Evolutionary conservation across 2,797 vertebrate genomes (phyloP), one percentile per base, ranked within the genome.

Genomic region (Champsocephalus esox): DNA sequence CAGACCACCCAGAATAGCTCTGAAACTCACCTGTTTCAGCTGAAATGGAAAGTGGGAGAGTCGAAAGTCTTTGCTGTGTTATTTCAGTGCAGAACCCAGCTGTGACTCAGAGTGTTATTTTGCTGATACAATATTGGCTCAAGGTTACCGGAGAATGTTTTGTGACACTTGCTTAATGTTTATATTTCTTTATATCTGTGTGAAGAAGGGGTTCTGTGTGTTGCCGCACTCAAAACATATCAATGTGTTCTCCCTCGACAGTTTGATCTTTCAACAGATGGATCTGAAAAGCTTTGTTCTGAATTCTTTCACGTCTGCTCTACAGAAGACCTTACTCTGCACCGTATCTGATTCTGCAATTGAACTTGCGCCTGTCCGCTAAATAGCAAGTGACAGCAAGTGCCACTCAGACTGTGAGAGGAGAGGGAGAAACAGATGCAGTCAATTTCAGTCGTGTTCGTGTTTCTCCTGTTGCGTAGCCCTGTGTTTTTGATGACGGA

Each of bases 351-450:
- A 65, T 82, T 87, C 84, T 67, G 81, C 82, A 52, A 60, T 9
- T 82, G 73, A 89, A 77, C 84, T 83, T 52, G 43, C 9, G 49
- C 80, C 73, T 17, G 75, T 90, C 86, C 21, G 59, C 77, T 70
- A 84, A 94, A 90, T 74, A 21, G 52, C 82, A 89, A 91, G 74
- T 87, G 93, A 93, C 92, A 83, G 86, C 67, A 49, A 86, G 87
- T 90, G 89, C 87, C 89, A 88, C 81, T 91, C 88, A 41, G 78
- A 73, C 81, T 73, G 73, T 12, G 80, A 80, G 84, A 58, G 57
- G 73, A 82, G 80, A 82, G 52, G 82, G 81, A 83, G 81, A 77
- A 92, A 87, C 90, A 91, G 86, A 93, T 90, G 92, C 91, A 88
- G 88, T 89, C 83, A 81, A 92, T 93, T 89, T 90, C 60, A 80